Evolutionary conservation across 2,113 vertebrate genomes (phyloP).

Genomic region (Dunckerocampus dactyliophorus): DNA sequence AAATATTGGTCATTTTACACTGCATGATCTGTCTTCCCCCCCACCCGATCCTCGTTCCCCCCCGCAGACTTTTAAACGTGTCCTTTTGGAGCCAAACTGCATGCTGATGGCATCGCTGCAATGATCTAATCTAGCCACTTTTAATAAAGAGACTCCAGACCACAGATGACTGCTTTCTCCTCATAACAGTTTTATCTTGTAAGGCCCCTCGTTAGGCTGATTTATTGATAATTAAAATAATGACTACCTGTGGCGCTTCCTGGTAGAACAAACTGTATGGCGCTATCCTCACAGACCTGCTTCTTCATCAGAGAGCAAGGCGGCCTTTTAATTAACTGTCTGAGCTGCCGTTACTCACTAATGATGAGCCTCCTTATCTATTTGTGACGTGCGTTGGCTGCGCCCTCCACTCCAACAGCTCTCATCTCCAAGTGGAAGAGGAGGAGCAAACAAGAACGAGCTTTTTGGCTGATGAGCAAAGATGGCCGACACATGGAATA

Average conservation of each 20-base stretch:
- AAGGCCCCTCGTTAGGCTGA: not conserved
- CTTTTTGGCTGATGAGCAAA: no score
- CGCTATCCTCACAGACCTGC: not conserved
- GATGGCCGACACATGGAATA: no score
- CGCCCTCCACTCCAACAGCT: slow-evolving; percentile 20
- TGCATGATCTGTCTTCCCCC: no score
- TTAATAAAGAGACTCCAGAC: not conserved
- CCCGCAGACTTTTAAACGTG: not conserved
- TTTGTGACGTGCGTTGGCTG: slow-evolving; percentile 21
- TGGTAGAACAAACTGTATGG: not conserved
- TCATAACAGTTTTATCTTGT: not conserved
- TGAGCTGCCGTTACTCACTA: slow-evolving; percentile 35
- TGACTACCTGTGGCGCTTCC: not conserved
- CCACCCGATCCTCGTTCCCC: no score
- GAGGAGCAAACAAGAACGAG: not conserved
- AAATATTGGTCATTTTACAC: no score
- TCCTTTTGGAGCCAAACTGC: not conserved
- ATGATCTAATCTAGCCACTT: not conserved
- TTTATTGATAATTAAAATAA: slow-evolving; percentile 5
- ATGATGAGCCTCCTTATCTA: slow-evolving; percentile 54
- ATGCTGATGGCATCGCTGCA: not conserved
- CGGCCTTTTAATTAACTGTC: slow-evolving; percentile 15
- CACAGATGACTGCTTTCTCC: slow-evolving; percentile 3
- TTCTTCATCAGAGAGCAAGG: not conserved
- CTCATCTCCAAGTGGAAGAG: slow-evolving; percentile 4